A percentile compares a stretch with the other conserved stretches of the same genome.
These are phyloP conservation scores for Aleiodes testaceus DNA, from an alignment of 2,888 invertebrate species.

Conservation along the genomic window DNA sequence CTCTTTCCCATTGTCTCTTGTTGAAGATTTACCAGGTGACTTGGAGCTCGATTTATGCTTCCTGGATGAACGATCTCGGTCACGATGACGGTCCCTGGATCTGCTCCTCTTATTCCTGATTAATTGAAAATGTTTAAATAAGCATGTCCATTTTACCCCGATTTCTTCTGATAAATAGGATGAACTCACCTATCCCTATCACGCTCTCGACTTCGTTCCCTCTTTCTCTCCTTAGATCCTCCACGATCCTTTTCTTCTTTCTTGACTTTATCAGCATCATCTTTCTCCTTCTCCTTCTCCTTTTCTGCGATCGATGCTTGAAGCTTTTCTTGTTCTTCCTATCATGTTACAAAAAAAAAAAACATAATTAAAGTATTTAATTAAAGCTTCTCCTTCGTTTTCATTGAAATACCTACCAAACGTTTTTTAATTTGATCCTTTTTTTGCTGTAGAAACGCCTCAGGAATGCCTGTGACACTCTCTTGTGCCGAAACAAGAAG, in stretches of 20 bases:
- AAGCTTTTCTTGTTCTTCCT: conserved; percentile 87
- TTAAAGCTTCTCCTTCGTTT: conserved; percentile 25
- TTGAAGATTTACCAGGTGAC: conserved; percentile 66
- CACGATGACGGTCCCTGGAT: conserved; percentile 71
- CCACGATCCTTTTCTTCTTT: conserved; percentile 66
- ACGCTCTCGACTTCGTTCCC: conserved; percentile 71
- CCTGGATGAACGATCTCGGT: conserved; percentile 69
- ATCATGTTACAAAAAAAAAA: conserved; percentile 38
- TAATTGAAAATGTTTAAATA: neutral
- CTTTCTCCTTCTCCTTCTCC: conserved; percentile 74
- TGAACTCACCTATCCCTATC: conserved; percentile 66
- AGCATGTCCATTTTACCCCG: no score
- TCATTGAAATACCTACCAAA: conserved; percentile 76
- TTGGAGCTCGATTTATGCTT: conserved; percentile 66
- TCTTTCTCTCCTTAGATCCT: conserved; percentile 69
- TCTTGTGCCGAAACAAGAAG: conserved; percentile 95
- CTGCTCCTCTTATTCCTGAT: conserved; percentile 71
- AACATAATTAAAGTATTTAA: conserved; percentile 39
- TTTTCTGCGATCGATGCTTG: conserved; percentile 76
- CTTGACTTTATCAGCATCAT: conserved; percentile 62
- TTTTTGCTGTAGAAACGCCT: conserved; percentile 94
- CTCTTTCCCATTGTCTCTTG: conserved; percentile 66
- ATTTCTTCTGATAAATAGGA: no score
- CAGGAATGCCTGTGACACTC: conserved; percentile 95
- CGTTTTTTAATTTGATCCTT: conserved; percentile 96